These are phyloP conservation scores for Aleiodes sp. DNA, from an alignment of 1,140 invertebrate species.

Conservation along the genomic window DNA sequence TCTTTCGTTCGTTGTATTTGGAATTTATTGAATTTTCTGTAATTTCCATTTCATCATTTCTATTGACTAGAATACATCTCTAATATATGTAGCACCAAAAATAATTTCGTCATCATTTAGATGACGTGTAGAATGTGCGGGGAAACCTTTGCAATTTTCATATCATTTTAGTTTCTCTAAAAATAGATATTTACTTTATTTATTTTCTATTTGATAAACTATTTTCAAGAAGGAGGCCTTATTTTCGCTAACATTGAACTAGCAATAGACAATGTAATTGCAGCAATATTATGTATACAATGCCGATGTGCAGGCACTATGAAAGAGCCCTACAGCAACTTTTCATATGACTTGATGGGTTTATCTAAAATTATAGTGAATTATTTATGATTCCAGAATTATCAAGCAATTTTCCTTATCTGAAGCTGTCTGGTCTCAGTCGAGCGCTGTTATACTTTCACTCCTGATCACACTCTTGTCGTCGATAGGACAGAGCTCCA, in stretches of 20 bases:
- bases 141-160: background rate
- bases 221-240: slow-evolving; percentile 4
- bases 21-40: background rate
- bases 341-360: background rate
- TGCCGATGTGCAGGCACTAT: background rate
- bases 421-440: too few relatives aligned
- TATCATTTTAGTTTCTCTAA: background rate
- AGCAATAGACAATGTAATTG: slow-evolving; percentile 8
- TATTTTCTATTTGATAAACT: background rate
- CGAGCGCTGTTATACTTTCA: background rate
- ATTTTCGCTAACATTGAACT: slow-evolving; percentile 1
- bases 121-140: background rate
- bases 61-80: slow-evolving; percentile 16
- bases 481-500: background rate
- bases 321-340: background rate
- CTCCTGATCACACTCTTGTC: too few relatives aligned
- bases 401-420: too few relatives aligned
- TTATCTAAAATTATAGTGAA: background rate
- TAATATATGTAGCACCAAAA: slow-evolving; percentile 2
- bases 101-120: background rate
- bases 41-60: background rate
- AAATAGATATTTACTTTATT: slow-evolving; percentile 1
- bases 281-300: background rate
- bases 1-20: slow-evolving; percentile 14
- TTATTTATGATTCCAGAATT: background rate